Percentiles rank a stretch among this genome's conserved stretches.
Conservation (phyloP, 1,140 invertebrate genomes). For the Drosophila repletoides region DNA sequence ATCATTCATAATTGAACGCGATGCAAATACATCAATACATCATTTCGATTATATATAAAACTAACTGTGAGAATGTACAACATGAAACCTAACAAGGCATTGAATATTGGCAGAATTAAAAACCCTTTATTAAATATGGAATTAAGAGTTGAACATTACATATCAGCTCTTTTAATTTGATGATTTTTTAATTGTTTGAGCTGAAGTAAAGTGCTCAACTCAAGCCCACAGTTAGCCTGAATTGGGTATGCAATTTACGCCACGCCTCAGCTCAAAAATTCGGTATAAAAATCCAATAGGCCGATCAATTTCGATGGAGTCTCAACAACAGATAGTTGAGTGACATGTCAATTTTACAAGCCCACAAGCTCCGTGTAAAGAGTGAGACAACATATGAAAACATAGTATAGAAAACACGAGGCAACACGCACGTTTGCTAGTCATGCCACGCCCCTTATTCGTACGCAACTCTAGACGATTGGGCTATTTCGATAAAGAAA, state of each 20-base stretch:
- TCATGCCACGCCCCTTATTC: constrained; percentile 50
- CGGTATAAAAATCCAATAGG: constrained; percentile 3
- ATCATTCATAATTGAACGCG: too few relatives aligned
- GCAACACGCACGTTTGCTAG: constrained; percentile 52
- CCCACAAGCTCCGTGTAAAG: constrained; percentile 25
- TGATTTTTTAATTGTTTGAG: not conserved
- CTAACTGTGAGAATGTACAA: too few relatives aligned
- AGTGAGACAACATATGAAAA: constrained; percentile 46
- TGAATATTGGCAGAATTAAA: too few relatives aligned
- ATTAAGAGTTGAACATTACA: too few relatives aligned
- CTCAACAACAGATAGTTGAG: constrained; percentile 28
- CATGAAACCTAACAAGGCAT: too few relatives aligned
- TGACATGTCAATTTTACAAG: constrained; percentile 66
- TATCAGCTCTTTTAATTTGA: constrained; percentile 2
- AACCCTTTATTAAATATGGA: too few relatives aligned
- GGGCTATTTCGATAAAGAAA: constrained; percentile 68
- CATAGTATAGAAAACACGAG: constrained; percentile 12
- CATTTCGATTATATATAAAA: too few relatives aligned
- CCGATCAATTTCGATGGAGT: constrained; percentile 20
- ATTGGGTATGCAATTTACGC: not conserved
- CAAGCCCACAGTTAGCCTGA: not conserved
- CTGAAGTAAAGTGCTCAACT: constrained; percentile 5
- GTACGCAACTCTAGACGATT: constrained; percentile 47
- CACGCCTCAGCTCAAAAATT: constrained; percentile 34
- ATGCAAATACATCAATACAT: too few relatives aligned